phyloP scores from a whole-genome alignment of 2,113 vertebrate genomes.

The Odobenus rosmarus region DNA sequence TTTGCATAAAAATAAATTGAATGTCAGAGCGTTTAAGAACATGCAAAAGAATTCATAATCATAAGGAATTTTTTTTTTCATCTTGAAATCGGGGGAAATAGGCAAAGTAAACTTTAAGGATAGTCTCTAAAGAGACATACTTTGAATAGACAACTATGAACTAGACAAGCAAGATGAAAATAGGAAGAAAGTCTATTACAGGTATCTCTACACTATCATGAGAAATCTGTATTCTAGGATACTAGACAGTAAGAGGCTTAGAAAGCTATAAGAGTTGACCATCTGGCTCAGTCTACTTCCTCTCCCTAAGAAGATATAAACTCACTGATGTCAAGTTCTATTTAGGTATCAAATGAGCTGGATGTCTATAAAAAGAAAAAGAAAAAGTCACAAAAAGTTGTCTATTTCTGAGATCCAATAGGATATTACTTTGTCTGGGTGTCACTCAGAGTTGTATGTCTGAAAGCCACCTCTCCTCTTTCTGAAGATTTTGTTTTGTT shows the following conservation, averaged over 20 bases:
- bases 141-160: neutral
- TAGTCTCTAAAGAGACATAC: neutral
- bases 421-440: neutral
- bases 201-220: rapidly evolving
- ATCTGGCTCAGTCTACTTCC: neutral
- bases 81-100: neutral
- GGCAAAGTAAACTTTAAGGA: neutral
- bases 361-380: neutral
- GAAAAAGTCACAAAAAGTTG: neutral
- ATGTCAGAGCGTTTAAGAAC: neutral
- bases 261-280: neutral
- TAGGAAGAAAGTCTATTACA: neutral
- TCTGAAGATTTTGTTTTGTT: neutral
- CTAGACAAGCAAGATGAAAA: neutral
- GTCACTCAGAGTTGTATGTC: neutral
- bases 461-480: neutral
- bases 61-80: neutral
- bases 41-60: neutral
- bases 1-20: neutral
- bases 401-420: neutral
- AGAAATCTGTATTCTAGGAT: neutral
- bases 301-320: neutral
- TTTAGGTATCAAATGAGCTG: neutral
- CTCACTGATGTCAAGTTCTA: neutral
- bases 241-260: neutral